phyloP scores from a whole-genome alignment of 2,888 invertebrate genomes.

The Lithophane leautieri region DNA sequence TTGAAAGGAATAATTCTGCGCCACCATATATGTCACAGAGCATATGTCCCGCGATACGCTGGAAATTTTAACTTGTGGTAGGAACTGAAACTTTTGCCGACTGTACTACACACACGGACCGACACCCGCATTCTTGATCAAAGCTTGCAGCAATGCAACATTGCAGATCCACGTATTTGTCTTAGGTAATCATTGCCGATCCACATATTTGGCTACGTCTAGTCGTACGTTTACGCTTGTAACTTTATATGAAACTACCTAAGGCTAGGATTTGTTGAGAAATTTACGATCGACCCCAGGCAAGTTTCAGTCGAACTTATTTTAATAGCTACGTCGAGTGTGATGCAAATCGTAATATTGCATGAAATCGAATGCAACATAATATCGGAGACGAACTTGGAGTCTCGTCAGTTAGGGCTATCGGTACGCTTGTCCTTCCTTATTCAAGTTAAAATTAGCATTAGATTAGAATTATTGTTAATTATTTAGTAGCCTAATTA shows the following conservation, averaged over 20 bases:
- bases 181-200: constrained; percentile 32
- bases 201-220: constrained; percentile 21
- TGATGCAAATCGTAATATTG: background rate
- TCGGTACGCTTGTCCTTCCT: background rate
- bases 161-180: constrained; percentile 50
- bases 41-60: constrained; percentile 21
- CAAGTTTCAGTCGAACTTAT: background rate
- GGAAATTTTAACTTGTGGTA: constrained; percentile 49
- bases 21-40: constrained; percentile 40
- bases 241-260: constrained; percentile 7
- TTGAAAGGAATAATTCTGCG: constrained; percentile 54
- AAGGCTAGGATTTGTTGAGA: background rate
- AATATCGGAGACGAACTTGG: background rate
- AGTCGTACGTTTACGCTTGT: constrained; percentile 6
- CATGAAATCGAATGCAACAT: background rate
- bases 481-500: constrained; percentile 22
- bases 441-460: background rate
- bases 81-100: constrained; percentile 58
- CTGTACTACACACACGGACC: constrained; percentile 44
- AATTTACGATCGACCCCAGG: constrained; percentile 1
- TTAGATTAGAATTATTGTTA: background rate
- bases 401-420: background rate
- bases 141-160: constrained; percentile 59
- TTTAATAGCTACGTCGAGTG: background rate
- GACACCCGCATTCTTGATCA: constrained; percentile 63